Conservation (phyloP, 2,888 invertebrate species). For the Dynastes hyllus region DNA sequence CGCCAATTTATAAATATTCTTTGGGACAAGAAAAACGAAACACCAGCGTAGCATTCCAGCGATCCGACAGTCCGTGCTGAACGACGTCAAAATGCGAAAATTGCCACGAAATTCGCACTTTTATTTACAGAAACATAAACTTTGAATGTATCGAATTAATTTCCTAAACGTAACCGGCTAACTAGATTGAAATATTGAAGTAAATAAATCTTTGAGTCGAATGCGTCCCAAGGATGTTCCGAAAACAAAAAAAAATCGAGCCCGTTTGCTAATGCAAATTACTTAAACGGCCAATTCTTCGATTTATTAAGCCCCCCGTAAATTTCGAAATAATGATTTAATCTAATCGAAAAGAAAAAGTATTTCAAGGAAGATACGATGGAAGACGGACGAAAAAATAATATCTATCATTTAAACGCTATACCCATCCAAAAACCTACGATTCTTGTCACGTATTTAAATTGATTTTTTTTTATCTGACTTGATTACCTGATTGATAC, state of each 20-base stretch:
- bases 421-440: constrained; percentile 9
- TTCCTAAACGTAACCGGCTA: constrained; percentile 6
- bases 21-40: too few relatives aligned
- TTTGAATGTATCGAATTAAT: constrained; percentile 17
- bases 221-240: not conserved
- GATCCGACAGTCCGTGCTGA: not conserved
- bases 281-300: constrained; percentile 6
- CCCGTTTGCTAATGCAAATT: constrained; percentile 22
- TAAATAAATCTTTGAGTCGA: not conserved
- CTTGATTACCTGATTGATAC: constrained; percentile 41
- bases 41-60: not conserved
- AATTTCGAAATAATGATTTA: constrained; percentile 29
- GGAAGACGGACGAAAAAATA: constrained; percentile 10
- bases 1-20: constrained; percentile 43
- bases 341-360: constrained; percentile 14
- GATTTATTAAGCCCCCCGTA: constrained; percentile 11
- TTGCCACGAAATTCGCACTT: constrained; percentile 19
- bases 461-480: constrained; percentile 34
- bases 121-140: constrained; percentile 14
- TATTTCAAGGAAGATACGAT: not conserved
- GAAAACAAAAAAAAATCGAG: too few relatives aligned
- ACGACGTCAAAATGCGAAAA: not conserved
- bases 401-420: constrained; percentile 40
- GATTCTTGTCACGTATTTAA: constrained; percentile 34
- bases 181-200: constrained; percentile 12